Percentiles rank a stretch among this genome's conserved stretches.
Evolutionary conservation across 1,140 invertebrate species (phyloP).

Genomic region (Penaeus chinensis): DNA sequence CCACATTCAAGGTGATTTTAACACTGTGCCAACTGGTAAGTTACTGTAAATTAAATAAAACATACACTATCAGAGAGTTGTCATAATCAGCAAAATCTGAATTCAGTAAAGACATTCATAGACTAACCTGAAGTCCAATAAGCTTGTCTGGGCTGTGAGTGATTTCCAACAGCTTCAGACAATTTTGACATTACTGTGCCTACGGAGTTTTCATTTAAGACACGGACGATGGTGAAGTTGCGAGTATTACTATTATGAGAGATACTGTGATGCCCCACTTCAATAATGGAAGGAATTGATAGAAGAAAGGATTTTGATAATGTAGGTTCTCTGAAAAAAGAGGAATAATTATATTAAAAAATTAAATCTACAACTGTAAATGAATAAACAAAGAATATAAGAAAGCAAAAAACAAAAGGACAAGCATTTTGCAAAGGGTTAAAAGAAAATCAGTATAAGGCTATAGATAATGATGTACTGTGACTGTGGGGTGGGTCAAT

Average conservation of each 20-base stretch:
- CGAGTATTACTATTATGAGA: slow-evolving; percentile 13
- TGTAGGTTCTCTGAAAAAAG: background rate
- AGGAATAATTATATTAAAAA: no score
- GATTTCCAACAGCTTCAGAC: background rate
- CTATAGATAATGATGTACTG: no score
- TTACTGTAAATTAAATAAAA: background rate
- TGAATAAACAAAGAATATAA: no score
- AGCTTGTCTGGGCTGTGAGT: slow-evolving; percentile 31
- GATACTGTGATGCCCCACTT: slow-evolving; percentile 10
- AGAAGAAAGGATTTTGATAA: background rate
- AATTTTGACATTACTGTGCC: slow-evolving; percentile 8
- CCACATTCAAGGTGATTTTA: no score
- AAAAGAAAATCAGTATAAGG: no score
- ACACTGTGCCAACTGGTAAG: no score
- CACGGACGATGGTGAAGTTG: slow-evolving; percentile 34
- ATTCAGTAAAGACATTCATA: background rate
- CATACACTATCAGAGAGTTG: background rate
- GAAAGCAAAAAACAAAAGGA: no score
- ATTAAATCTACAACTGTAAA: no score
- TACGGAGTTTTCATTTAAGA: background rate
- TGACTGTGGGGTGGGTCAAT: no score
- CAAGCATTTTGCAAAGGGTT: no score
- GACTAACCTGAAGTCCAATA: slow-evolving; percentile 47
- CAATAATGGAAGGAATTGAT: slow-evolving; percentile 1
- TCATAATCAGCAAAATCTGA: no score